Evolutionary conservation across 2,888 invertebrate species (phyloP).

Genomic region (Lysandra bellargus): DNA sequence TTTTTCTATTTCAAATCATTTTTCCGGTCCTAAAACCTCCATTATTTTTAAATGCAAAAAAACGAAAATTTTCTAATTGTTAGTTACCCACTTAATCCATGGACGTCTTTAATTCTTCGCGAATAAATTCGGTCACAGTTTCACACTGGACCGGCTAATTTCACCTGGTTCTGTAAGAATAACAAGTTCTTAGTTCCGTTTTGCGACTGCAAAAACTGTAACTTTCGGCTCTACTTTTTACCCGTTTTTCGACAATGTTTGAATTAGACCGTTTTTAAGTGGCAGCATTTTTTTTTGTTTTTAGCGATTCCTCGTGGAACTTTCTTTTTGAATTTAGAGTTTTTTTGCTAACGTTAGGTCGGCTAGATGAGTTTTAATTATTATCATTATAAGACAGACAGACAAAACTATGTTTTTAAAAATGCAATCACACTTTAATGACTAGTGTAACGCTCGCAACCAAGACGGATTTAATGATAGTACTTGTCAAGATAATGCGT

Average conservation of each 20-base stretch:
- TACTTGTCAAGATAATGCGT: no score
- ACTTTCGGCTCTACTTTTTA: conserved; percentile 13
- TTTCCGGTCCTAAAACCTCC: no score
- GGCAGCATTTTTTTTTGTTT: background rate
- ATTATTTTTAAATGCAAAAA: no score
- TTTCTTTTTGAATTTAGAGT: background rate
- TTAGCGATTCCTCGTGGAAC: background rate
- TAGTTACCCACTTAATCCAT: no score
- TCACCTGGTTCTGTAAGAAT: conserved; percentile 2
- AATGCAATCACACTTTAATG: no score
- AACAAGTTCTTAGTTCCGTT: conserved; percentile 17
- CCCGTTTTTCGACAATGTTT: conserved; percentile 16
- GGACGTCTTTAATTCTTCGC: background rate
- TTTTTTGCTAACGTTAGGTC: background rate
- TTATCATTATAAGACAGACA: no score
- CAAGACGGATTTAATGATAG: no score
- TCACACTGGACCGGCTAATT: conserved; percentile 3
- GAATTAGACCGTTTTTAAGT: conserved; percentile 5
- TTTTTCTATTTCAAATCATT: no score
- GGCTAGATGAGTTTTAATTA: no score
- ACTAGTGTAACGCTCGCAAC: no score
- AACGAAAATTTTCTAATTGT: no score
- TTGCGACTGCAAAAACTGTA: background rate
- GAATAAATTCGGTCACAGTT: conserved; percentile 15
- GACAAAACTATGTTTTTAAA: no score